Evolutionary conservation across 2,888 invertebrate species (phyloP), one percentile per base, ranked within the genome.

Genomic region (Urechis unicinctus): DNA sequence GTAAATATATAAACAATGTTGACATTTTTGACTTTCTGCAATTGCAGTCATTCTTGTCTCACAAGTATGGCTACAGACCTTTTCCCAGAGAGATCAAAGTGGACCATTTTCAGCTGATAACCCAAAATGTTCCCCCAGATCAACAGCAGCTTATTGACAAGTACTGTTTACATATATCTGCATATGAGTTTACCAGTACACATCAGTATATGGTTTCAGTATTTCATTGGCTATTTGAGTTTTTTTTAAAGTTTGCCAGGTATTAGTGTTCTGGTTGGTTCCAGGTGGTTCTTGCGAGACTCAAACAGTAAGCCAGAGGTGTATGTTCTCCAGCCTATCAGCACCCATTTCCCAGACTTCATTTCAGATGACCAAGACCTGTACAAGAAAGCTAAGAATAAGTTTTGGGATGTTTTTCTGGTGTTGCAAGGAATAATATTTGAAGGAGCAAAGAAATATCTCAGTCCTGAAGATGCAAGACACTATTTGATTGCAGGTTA

Each of bases 261-360:
- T 36, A 6, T 36, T 13, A 36, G 6, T 36, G 9, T 45, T 17
- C 21, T 48, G 21, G 13, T 48, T 29, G 26, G 4, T 29, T 31
- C n/a, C 24, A 78, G 78, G 62, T 77, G 86, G 86, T 87, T 87
- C 71, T 82, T 80, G 57, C 78, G 87, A 51, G 89, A 90, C 73
- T 83, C 83, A 63, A 84, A 85, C 48, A 85, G 87, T 51, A 84
- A 85, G 64, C 88, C 89, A 29, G 85, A 87, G 26, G 88, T 88
- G 75, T 89, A 88, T 78, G 82, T 88, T 41, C 81, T 89, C 52
- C 86, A 83, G 66, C 82, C 83, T 30, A 81, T 81, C 52, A 80
- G 81, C 58, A 79, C 46, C 2, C 81, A 83, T 69, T 81, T 83
- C 56, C 82, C 83, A 3, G 81, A 81, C 26, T 81, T 83, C 62